A percentile compares a stretch with the other conserved stretches of the same genome.
These are phyloP conservation scores for Drosophila pectinifera DNA, from an alignment of 1,140 invertebrate species.

Conservation along the genomic window DNA sequence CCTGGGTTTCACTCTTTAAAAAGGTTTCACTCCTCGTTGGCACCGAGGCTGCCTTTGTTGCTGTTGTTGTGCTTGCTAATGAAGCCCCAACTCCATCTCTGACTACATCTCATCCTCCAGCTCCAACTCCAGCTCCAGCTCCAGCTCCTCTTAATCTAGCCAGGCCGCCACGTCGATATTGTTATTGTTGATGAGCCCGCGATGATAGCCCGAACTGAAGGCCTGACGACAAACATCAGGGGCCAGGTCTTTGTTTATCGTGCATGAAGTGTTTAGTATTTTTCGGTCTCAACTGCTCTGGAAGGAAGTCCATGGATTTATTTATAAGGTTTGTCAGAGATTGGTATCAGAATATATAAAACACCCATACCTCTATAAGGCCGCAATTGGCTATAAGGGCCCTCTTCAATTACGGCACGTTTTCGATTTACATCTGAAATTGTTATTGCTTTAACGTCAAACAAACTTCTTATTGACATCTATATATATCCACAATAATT, in stretches of 20 bases:
- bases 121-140: slow-evolving; percentile 29
- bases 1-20: slow-evolving; percentile 80
- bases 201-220: slow-evolving; percentile 66
- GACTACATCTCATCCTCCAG: slow-evolving; percentile 16
- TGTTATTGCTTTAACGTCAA: no score
- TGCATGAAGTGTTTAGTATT: slow-evolving; percentile 78
- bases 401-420: no score
- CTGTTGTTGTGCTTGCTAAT: slow-evolving; percentile 49
- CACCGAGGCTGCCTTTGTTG: slow-evolving; percentile 27
- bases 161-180: slow-evolving; percentile 70
- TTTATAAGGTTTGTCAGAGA: neutral
- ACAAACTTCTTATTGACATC: no score
- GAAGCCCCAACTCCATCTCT: slow-evolving; percentile 43
- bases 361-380: no score
- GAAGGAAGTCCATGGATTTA: neutral
- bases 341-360: neutral
- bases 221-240: slow-evolving; percentile 60
- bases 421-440: no score
- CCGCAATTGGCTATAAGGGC: no score
- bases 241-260: slow-evolving; percentile 76
- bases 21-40: slow-evolving; percentile 80
- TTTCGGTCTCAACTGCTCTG: slow-evolving; percentile 23
- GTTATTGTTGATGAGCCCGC: slow-evolving; percentile 80
- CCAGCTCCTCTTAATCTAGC: slow-evolving; percentile 52
- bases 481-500: no score